A percentile compares a stretch with the other conserved stretches of the same genome.
Conservation (phyloP, 2,113 vertebrate species). For the Protomyctophum bolini region DNA sequence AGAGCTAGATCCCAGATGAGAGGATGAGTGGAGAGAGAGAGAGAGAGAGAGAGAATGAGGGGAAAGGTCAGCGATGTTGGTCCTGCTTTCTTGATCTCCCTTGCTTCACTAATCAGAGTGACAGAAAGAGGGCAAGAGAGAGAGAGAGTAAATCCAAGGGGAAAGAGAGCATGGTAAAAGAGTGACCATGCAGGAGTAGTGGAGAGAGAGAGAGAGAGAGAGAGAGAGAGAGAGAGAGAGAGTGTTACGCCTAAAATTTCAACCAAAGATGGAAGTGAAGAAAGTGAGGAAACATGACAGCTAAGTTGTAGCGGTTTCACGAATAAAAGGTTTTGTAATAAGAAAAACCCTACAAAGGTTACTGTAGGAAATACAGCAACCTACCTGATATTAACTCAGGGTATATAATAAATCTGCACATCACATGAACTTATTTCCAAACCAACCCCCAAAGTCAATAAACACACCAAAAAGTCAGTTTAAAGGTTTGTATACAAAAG, state of each 20-base stretch:
- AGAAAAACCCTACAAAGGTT: too few relatives aligned
- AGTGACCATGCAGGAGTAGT: constrained; percentile 18
- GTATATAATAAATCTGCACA: too few relatives aligned
- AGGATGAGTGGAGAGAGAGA: constrained; percentile 5
- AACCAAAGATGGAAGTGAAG: not conserved
- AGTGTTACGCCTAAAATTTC: not conserved
- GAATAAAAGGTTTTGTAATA: too few relatives aligned
- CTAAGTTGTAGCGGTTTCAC: too few relatives aligned
- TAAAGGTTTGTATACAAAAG: too few relatives aligned
- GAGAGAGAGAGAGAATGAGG: constrained; percentile 18
- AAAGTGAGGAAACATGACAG: not conserved
- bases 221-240: constrained; percentile 2
- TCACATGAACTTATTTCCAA: too few relatives aligned
- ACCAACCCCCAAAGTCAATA: too few relatives aligned
- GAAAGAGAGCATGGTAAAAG: not conserved
- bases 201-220: constrained; percentile 4
- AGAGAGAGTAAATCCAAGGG: constrained; percentile 20
- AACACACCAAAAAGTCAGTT: too few relatives aligned
- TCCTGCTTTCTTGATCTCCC: constrained; percentile 67
- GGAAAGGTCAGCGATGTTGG: constrained; percentile 55
- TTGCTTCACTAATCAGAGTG: constrained; percentile 65
- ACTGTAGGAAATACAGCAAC: too few relatives aligned
- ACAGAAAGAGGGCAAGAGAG: constrained; percentile 72
- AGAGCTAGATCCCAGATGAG: not conserved
- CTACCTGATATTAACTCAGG: too few relatives aligned